Percentiles rank a stretch among this genome's conserved stretches.
Evolutionary conservation across 2,797 vertebrate genomes (phyloP).

Genomic region (Pseudomugil tenellus): DNA sequence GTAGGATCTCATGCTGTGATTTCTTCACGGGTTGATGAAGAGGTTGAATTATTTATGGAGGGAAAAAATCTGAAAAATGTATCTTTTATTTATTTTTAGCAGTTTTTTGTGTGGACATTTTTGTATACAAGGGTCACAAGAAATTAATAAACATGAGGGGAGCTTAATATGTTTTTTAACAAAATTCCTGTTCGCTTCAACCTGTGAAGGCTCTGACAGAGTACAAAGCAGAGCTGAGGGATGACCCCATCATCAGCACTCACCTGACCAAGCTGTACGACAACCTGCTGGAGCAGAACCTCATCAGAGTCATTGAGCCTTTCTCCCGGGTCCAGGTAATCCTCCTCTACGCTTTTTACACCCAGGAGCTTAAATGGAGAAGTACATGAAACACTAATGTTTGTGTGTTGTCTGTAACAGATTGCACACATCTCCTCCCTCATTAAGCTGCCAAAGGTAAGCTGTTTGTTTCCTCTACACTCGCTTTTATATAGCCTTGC

Average conservation of each 20-base stretch:
- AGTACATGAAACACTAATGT: background rate
- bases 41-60: too few relatives aligned
- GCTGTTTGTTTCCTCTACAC: constrained; percentile 10
- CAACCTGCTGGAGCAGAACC: constrained; percentile 97
- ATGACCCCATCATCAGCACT: constrained; percentile 97
- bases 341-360: background rate
- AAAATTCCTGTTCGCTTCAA: background rate
- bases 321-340: constrained; percentile 97
- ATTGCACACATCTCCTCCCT: constrained; percentile 97
- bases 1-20: too few relatives aligned
- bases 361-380: background rate
- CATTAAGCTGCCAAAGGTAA: constrained; percentile 97
- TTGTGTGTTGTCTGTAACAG: constrained; percentile 68
- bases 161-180: background rate
- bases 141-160: too few relatives aligned
- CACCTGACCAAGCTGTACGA: constrained; percentile 96
- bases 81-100: too few relatives aligned
- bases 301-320: constrained; percentile 97
- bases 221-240: constrained; percentile 94
- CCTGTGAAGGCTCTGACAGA: constrained; percentile 90
- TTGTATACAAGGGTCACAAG: too few relatives aligned
- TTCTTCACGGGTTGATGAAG: too few relatives aligned
- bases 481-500: background rate
- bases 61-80: too few relatives aligned
- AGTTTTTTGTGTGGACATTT: too few relatives aligned